Conservation (phyloP, 2,888 invertebrate species). For the Philhelius pedissequus region DNA sequence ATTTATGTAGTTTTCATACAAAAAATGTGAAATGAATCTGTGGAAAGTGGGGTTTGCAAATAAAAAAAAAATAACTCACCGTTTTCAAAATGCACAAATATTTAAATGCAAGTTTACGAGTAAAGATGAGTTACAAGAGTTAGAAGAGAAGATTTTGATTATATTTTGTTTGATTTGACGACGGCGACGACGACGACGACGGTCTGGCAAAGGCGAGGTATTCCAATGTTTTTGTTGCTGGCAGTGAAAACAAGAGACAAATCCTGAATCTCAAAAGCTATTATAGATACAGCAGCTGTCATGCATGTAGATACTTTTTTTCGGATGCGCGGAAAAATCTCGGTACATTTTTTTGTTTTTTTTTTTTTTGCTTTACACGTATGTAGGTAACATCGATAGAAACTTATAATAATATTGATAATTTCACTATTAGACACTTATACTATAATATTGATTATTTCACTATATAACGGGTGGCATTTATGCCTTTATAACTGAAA, state of each 20-base stretch:
- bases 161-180: slow-evolving; percentile 2
- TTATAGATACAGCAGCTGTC: slow-evolving; percentile 13
- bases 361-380: too few relatives aligned
- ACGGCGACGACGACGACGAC: too few relatives aligned
- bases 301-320: slow-evolving; percentile 21
- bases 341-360: neutral
- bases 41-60: too few relatives aligned
- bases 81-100: slow-evolving; percentile 30
- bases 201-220: slow-evolving; percentile 6
- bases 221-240: slow-evolving; percentile 25
- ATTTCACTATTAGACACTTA: neutral
- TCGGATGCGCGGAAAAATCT: slow-evolving; percentile 26
- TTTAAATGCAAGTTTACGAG: slow-evolving; percentile 46
- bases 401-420: slow-evolving; percentile 4
- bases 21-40: neutral
- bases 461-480: neutral
- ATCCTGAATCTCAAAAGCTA: slow-evolving; percentile 18
- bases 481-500: slow-evolving; percentile 6
- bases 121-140: neutral
- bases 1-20: neutral
- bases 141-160: neutral
- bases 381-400: neutral
- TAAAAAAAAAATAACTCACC: slow-evolving; percentile 48
- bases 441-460: slow-evolving; percentile 24
- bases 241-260: slow-evolving; percentile 28